phyloP scores from a whole-genome alignment of 2,888 invertebrate species.

The Brenthis daphne region DNA sequence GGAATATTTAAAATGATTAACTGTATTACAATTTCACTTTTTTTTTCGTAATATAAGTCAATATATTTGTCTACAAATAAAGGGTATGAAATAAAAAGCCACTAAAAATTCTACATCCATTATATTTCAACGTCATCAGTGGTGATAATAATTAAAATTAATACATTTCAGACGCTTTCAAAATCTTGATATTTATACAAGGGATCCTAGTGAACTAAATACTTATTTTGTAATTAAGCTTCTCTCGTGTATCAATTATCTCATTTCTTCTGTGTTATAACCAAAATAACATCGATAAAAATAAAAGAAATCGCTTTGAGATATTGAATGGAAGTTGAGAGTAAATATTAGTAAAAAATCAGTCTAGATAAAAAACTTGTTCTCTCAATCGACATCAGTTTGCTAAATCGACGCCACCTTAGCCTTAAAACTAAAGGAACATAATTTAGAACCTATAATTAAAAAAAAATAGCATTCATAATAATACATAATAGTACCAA shows the following conservation, averaged over 20 bases:
- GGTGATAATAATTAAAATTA: slow-evolving; percentile 74
- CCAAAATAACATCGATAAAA: slow-evolving; percentile 23
- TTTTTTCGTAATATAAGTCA: no score
- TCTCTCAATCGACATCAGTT: slow-evolving; percentile 57
- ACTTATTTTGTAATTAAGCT: slow-evolving; percentile 53
- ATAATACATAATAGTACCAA: slow-evolving; percentile 44
- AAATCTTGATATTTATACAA: slow-evolving; percentile 55
- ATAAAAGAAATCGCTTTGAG: slow-evolving; percentile 44
- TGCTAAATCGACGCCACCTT: slow-evolving; percentile 48
- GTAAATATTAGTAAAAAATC: slow-evolving; percentile 58
- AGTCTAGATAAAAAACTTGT: slow-evolving; percentile 67
- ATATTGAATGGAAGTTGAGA: slow-evolving; percentile 47
- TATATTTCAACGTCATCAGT: slow-evolving; percentile 78
- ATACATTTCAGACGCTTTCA: slow-evolving; percentile 55
- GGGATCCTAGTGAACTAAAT: slow-evolving; percentile 46
- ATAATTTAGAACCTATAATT: slow-evolving; percentile 49
- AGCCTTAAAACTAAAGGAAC: slow-evolving; percentile 61
- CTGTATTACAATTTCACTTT: no score
- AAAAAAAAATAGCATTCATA: slow-evolving; percentile 38
- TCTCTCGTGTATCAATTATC: slow-evolving; percentile 44
- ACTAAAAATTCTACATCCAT: slow-evolving; percentile 76
- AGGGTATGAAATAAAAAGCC: slow-evolving; percentile 59
- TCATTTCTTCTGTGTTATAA: slow-evolving; percentile 33
- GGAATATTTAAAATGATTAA: no score
- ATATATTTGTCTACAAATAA: no score